Base-by-base conservation (phyloP, 2,113 vertebrate genomes). In the Morone chrysops region DNA sequence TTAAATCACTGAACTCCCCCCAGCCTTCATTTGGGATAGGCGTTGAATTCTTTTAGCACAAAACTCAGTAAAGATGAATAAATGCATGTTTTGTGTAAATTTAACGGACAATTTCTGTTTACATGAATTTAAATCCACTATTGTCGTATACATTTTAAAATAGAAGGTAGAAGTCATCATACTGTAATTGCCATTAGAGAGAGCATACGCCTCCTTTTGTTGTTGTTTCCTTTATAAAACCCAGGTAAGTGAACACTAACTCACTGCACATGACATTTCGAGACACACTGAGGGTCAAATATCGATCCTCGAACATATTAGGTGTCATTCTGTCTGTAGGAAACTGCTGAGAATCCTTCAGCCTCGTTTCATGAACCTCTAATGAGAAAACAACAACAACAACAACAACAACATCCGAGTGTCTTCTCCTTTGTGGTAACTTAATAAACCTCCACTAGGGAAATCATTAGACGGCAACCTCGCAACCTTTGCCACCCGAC, bases 401-500 rank as follows among this genome's bases (percentile, higher is more conserved):
- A 57, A 43, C 53, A n/a, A 11, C 20, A 2, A 16, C 48, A 7
- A 5, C 57, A 53, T 50, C 31, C 40, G 25, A 6, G 38, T 8
- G 40, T 25, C 59, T 48, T 25, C 63, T 50, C 16, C 47, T 78
- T 50, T 38, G 12, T 36, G 38, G 53, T 63, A 51, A 81, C 63
- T 43, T 74, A 16, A 67, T 60, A 53, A 75, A 75, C 14, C 12
- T 63, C 51, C 65, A 62, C 56, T 0, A 4, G 65, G 57, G 75
- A 86, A 82, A 83, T 82, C 22, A 82, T 31, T 8, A 13, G 47
- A 60, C 1, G 13, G 2, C 53, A 8, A 45, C 53, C 70, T 54
- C 18, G 3, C 36, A 0, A 70, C 68, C 68, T 45, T 43, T 4
- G 38, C 40, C 25, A 12, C 1, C 13, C 7, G 13, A 4, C 25